Percentiles rank a stretch among this genome's conserved stretches.
These are phyloP conservation scores for Listrodromus nycthemerus DNA, from an alignment of 2,888 invertebrate genomes.

Conservation along the genomic window DNA sequence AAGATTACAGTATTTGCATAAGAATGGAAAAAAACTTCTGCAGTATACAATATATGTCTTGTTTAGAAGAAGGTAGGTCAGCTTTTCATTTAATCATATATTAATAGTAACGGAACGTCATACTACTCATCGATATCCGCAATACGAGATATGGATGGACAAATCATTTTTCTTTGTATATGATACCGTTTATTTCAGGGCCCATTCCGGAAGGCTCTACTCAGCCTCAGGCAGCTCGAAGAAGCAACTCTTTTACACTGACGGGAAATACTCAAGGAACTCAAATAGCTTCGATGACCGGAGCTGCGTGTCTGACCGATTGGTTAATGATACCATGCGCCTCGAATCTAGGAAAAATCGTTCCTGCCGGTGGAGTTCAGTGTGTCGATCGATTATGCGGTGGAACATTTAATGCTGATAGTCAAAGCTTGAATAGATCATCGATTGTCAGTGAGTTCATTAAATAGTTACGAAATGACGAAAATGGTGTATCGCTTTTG, in stretches of 20 bases:
- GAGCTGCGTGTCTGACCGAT: constrained; percentile 90
- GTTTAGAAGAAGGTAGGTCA: constrained; percentile 88
- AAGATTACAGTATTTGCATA: constrained; percentile 95
- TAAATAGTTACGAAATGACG: neutral
- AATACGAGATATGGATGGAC: too few relatives aligned
- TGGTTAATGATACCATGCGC: constrained; percentile 93
- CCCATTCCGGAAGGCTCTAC: constrained; percentile 10
- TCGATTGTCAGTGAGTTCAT: constrained; percentile 89
- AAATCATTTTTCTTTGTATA: too few relatives aligned
- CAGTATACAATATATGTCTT: constrained; percentile 93
- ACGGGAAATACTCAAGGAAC: constrained; percentile 92
- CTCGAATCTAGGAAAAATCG: constrained; percentile 87
- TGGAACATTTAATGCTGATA: constrained; percentile 91
- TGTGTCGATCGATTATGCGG: constrained; percentile 94
- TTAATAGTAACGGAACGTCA: too few relatives aligned
- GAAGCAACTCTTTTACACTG: constrained; percentile 90
- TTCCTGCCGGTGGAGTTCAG: constrained; percentile 86
- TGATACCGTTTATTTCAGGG: neutral
- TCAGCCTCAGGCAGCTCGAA: constrained; percentile 54
- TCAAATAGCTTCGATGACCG: constrained; percentile 88
- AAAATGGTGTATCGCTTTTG: neutral
- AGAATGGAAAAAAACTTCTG: constrained; percentile 94
- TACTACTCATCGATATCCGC: too few relatives aligned
- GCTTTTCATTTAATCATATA: neutral
- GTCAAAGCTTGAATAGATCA: constrained; percentile 86